phyloP scores from a whole-genome alignment of 35 echinoderm and acorn worm genomes.

The Heliocidaris erythrogramma region DNA sequence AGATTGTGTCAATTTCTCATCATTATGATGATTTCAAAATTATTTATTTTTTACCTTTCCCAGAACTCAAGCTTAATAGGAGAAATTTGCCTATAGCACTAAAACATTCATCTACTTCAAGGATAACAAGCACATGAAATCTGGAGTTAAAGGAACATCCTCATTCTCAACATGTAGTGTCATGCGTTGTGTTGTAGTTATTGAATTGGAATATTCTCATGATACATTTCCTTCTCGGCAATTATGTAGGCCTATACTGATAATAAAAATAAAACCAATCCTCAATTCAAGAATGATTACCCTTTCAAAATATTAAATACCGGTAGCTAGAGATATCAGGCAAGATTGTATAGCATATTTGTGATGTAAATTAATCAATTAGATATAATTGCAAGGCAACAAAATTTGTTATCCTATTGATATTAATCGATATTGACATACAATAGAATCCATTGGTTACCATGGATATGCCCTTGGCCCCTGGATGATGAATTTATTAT shows the following conservation, averaged over 20 bases:
- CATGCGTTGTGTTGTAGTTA: too few relatives aligned
- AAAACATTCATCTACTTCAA: background rate
- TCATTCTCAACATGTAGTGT: background rate
- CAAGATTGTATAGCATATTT: background rate
- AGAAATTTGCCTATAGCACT: background rate
- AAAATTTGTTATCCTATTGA: background rate
- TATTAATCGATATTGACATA: background rate
- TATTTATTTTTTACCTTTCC: too few relatives aligned
- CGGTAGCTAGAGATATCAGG: too few relatives aligned
- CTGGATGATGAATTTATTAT: background rate
- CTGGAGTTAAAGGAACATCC: background rate
- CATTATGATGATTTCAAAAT: too few relatives aligned
- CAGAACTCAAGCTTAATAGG: too few relatives aligned
- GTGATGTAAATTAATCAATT: background rate
- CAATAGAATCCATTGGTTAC: background rate
- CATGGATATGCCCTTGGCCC: background rate
- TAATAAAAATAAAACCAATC: too few relatives aligned
- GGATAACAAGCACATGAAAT: background rate
- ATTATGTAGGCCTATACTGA: too few relatives aligned
- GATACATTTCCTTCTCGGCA: too few relatives aligned
- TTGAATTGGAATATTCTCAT: too few relatives aligned
- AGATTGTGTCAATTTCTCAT: too few relatives aligned
- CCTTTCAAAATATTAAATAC: too few relatives aligned
- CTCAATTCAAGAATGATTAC: too few relatives aligned
- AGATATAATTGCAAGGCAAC: background rate